These are phyloP conservation scores for Rhagophthalmus giganteus DNA, from an alignment of 2,888 invertebrate genomes.

Conservation along the genomic window DNA sequence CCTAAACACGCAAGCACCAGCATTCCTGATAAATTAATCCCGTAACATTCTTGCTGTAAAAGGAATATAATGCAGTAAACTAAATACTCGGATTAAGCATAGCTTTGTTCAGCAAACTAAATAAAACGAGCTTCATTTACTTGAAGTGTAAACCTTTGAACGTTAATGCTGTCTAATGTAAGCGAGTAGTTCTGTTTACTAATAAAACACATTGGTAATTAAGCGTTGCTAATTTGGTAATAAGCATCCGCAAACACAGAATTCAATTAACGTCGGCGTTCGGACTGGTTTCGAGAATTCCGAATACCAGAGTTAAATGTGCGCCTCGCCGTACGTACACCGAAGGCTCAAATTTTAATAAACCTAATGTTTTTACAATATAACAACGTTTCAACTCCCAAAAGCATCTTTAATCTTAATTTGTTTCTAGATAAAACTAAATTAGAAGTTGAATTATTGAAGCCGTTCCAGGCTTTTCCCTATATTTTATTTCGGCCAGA, in stretches of 20 bases:
- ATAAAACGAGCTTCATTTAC: conserved; percentile 44
- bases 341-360: neutral
- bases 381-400: no score
- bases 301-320: conserved; percentile 20
- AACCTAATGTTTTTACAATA: conserved; percentile 5
- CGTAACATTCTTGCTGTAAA: conserved; percentile 23
- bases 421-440: no score
- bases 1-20: conserved; percentile 28
- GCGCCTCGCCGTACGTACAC: neutral
- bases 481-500: no score
- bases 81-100: conserved; percentile 34
- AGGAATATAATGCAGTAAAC: conserved; percentile 31
- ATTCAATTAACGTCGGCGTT: conserved; percentile 54
- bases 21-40: conserved; percentile 32
- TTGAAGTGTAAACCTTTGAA: conserved; percentile 48
- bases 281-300: conserved; percentile 27
- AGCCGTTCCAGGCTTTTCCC: no score
- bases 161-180: conserved; percentile 53
- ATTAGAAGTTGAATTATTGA: no score
- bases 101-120: conserved; percentile 43
- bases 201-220: conserved; percentile 58
- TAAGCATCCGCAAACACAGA: conserved; percentile 57
- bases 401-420: no score
- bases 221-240: conserved; percentile 58
- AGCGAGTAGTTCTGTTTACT: conserved; percentile 55